These are phyloP conservation scores for Chaetoderma sp. DNA, from an alignment of 2,888 invertebrate genomes.

Conservation along the genomic window DNA sequence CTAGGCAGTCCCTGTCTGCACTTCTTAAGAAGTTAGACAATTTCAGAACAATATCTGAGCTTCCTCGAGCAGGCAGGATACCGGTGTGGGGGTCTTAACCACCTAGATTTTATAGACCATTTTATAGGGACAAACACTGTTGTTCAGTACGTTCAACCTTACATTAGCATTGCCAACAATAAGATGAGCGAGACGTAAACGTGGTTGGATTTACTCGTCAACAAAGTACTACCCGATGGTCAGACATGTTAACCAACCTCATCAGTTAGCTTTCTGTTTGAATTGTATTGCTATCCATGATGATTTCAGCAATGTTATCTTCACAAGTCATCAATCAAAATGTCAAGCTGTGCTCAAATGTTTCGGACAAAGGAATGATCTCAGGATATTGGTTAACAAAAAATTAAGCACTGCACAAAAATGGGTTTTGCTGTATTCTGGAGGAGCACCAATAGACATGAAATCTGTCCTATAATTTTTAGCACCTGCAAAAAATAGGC, in stretches of 20 bases:
- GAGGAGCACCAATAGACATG: too few relatives aligned
- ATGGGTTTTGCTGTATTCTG: too few relatives aligned
- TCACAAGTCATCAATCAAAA: too few relatives aligned
- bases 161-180: background rate
- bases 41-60: background rate
- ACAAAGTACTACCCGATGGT: background rate
- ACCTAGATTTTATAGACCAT: background rate
- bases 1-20: background rate
- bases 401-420: too few relatives aligned
- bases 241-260: background rate
- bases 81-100: background rate
- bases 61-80: background rate
- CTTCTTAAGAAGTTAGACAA: background rate
- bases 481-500: too few relatives aligned
- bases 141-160: background rate
- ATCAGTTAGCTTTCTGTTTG: background rate
- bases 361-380: background rate
- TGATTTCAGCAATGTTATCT: background rate
- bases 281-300: background rate
- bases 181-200: background rate
- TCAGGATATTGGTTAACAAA: background rate
- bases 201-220: background rate
- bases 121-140: background rate
- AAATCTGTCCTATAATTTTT: too few relatives aligned
- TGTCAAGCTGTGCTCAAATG: too few relatives aligned